phyloP scores from a whole-genome alignment of 2,888 invertebrate genomes.

The Anticlea derivata region DNA sequence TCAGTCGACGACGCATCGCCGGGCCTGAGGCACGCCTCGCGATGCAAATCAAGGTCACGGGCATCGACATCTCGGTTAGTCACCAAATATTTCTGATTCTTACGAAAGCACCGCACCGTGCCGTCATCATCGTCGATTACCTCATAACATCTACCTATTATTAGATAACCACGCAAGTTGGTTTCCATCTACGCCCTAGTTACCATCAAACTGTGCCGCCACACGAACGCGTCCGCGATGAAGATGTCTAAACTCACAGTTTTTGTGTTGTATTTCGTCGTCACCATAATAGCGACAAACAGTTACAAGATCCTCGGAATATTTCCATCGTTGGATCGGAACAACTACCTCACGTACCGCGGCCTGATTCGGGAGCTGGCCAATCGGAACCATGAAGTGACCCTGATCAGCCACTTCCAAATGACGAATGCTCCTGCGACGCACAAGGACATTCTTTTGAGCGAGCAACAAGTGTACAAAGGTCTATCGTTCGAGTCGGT shows the following conservation, averaged over 20 bases:
- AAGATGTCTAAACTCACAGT: constrained; percentile 61
- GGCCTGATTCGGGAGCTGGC: constrained; percentile 77
- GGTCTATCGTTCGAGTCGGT: constrained; percentile 76
- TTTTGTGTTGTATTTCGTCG: constrained; percentile 56
- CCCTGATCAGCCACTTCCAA: constrained; percentile 80
- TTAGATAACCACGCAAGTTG: constrained; percentile 71
- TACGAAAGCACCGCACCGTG: constrained; percentile 64
- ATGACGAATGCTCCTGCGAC: constrained; percentile 71
- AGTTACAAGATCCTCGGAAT: constrained; percentile 80
- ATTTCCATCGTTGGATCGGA: constrained; percentile 79
- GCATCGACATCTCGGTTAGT: constrained; percentile 59
- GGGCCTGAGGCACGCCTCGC: constrained; percentile 47
- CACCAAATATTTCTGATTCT: constrained; percentile 73
- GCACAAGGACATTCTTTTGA: constrained; percentile 81
- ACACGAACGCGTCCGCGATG: constrained; percentile 62
- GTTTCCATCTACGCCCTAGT: constrained; percentile 71
- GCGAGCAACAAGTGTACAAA: constrained; percentile 68
- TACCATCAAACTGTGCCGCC: constrained; percentile 61
- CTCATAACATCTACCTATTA: constrained; percentile 78
- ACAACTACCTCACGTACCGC: constrained; percentile 79
- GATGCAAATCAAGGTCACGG: constrained; percentile 67
- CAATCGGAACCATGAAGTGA: constrained; percentile 79
- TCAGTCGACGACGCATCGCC: constrained; percentile 51
- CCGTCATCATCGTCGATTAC: constrained; percentile 72
- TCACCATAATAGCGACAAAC: constrained; percentile 55